Evolutionary conservation across 2,888 invertebrate species (phyloP).

Genomic region (Cryptocephalus moraei): DNA sequence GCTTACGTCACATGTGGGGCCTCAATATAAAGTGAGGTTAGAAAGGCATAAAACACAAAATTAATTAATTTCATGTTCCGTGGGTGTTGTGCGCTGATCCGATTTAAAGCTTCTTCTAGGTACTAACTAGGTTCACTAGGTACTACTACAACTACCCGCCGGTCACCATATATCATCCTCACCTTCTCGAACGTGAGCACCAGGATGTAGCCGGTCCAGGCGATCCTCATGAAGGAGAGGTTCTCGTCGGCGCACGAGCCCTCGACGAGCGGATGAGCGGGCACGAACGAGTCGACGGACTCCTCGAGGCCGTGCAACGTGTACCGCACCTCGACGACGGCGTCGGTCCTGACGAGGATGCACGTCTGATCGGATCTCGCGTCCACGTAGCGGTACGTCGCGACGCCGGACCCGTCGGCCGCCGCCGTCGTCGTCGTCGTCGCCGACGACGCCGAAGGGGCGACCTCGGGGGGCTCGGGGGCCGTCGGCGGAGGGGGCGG

Average conservation of each 20-base stretch:
- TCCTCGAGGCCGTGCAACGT: conserved; percentile 31
- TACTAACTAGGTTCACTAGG: no score
- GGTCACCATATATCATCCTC: no score
- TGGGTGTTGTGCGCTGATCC: no score
- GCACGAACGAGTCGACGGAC: conserved; percentile 63
- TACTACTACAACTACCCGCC: no score
- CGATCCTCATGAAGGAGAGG: conserved; percentile 56
- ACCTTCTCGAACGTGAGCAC: conserved; percentile 76
- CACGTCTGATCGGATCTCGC: conserved; percentile 62
- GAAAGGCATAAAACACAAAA: no score
- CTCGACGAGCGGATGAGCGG: conserved; percentile 58
- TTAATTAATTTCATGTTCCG: no score
- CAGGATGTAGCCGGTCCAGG: conserved; percentile 66
- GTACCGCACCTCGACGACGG: conserved; percentile 46
- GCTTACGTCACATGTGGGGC: no score
- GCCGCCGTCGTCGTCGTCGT: conserved; percentile 15
- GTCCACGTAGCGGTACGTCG: conserved; percentile 56
- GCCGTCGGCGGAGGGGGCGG: conserved; percentile 4
- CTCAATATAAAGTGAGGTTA: no score
- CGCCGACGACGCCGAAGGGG: conserved; percentile 13
- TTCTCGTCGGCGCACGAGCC: conserved; percentile 71
- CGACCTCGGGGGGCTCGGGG: conserved; percentile 15
- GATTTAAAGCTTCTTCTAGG: no score
- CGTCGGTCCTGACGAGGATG: conserved; percentile 68
- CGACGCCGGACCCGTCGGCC: conserved; percentile 24